Conservation (phyloP, 2,797 vertebrate species). For the Rhincodon typus region DNA sequence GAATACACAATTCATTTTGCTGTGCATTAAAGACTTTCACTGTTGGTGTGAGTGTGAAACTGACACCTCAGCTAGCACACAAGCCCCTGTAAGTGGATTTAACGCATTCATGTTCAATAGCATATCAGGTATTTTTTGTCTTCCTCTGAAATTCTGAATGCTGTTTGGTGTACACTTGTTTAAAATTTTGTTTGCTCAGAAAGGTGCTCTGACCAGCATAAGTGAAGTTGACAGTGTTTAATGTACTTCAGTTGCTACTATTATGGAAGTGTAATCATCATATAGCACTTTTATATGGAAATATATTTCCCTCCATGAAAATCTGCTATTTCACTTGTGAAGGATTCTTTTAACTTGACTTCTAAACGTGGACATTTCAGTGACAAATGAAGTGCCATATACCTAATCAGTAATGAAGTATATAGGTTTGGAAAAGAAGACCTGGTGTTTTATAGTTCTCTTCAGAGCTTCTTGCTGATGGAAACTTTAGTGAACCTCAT, state of each 20-base stretch:
- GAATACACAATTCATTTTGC: constrained; percentile 1
- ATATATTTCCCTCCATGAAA: not conserved
- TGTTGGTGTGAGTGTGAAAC: not conserved
- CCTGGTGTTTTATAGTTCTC: not conserved
- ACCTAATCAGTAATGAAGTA: not conserved
- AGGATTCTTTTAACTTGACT: not conserved
- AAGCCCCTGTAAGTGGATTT: not conserved
- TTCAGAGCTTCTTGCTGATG: not conserved
- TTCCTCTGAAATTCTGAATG: not conserved
- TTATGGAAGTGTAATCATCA: not conserved
- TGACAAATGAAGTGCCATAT: not conserved
- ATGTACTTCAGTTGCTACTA: not conserved
- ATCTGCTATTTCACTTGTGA: not conserved
- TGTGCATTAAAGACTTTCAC: not conserved
- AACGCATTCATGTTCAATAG: not conserved
- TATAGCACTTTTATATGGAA: not conserved
- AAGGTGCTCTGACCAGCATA: not conserved
- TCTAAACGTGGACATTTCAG: not conserved
- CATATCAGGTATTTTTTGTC: not conserved
- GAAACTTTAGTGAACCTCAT: not conserved
- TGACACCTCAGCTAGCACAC: not conserved
- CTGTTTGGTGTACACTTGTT: not conserved
- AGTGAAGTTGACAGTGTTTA: not conserved
- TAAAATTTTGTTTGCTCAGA: not conserved
- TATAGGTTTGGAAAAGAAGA: not conserved